Base-by-base conservation (phyloP, 2,797 vertebrate species). In the Lemur catta region DNA sequence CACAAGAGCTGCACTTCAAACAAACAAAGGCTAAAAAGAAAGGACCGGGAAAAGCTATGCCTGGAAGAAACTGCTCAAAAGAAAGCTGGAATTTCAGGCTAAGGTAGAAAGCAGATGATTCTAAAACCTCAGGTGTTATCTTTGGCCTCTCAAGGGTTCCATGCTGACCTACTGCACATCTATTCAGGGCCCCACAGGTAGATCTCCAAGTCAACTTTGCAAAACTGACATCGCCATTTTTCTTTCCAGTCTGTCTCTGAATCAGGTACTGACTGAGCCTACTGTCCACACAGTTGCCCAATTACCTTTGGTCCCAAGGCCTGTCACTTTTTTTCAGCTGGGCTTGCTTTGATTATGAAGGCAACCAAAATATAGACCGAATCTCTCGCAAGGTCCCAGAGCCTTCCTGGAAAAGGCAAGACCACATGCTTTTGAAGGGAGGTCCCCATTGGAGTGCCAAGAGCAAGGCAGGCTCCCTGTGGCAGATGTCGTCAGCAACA, bases 381-480 rank as follows among this genome's bases (percentile, higher is more conserved):
- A n/a, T 89, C 17, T 43, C 33, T 82, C 14, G 33, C 24, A 30
- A 63, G 43, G 52, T 7, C 9, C 13, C 12, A 33, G 86, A 80
- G 41, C 61, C 35, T 81, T 63, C 71, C 57, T 12, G 33, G 6
- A 67, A 57, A 11, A 59, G 6, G 12, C 22, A 55, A 55, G 72
- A 76, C 10, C 22, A 33, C 24, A 2, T 33, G n/a, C 55, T 91
- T 67, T 91, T 50, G 41, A 71, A 75, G 48, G 74, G 46, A 41
- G 17, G 0, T 0, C 4, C 22, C 6, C 8, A 20, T 43, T 15
- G 22, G 35, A 22, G 24, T 4, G 26, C 41, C 30, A 41, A 61
- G 55, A 20, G 9, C 2, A 28, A 55, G n/a, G 89, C 61, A 48
- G 55, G 11, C 74, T 33, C 33, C n/a, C 24, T 84, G 50, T 22